These are phyloP conservation scores for Anniella stebbinsi DNA, from an alignment of 2,797 vertebrate species.

Conservation along the genomic window DNA sequence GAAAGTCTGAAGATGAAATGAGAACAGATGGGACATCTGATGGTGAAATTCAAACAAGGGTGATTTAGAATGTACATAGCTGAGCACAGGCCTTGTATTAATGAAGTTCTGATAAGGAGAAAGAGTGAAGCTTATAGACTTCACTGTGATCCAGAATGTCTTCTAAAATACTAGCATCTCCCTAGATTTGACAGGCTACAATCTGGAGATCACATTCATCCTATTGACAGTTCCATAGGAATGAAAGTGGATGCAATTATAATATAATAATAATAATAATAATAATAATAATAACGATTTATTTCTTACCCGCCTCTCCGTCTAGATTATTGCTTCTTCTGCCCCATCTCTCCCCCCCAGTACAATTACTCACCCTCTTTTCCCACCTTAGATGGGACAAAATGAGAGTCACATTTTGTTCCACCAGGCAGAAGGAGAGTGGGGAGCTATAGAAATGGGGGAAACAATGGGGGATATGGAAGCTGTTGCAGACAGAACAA, in stretches of 20 bases:
- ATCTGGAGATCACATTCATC: background rate
- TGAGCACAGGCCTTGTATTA: slow-evolving; percentile 63
- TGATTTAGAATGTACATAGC: slow-evolving; percentile 71
- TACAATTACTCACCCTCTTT: background rate
- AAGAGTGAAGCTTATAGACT: slow-evolving; percentile 62
- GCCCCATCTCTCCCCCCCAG: too few relatives aligned
- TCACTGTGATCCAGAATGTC: background rate
- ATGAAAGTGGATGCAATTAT: too few relatives aligned
- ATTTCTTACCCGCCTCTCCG: too few relatives aligned
- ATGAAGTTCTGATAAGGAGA: slow-evolving; percentile 50
- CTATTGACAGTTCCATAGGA: background rate
- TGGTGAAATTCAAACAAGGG: slow-evolving; percentile 76
- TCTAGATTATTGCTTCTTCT: too few relatives aligned
- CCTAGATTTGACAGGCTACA: slow-evolving; percentile 22
- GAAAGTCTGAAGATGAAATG: slow-evolving; percentile 76
- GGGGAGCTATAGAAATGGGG: too few relatives aligned
- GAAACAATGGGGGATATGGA: background rate
- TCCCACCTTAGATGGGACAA: background rate
- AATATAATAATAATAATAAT: too few relatives aligned
- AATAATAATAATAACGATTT: too few relatives aligned
- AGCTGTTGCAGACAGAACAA: background rate
- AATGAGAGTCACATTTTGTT: background rate
- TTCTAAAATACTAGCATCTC: slow-evolving; percentile 39
- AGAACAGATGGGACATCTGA: slow-evolving; percentile 76
- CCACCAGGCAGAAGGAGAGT: background rate